Base-by-base conservation (phyloP, 2,113 vertebrate species). In the Ranitomeya variabilis region DNA sequence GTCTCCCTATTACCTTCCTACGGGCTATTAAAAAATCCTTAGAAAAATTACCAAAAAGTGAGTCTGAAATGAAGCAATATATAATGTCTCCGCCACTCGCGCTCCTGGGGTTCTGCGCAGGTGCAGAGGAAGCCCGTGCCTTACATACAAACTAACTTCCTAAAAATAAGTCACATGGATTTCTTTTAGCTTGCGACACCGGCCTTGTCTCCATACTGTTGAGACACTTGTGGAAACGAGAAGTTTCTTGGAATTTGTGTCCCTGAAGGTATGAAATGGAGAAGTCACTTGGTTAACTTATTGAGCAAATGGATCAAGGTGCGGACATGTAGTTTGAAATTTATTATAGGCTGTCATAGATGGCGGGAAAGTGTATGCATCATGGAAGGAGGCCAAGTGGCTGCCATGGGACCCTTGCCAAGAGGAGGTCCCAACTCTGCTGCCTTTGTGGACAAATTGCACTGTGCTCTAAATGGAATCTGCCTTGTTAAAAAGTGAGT, bases 191-290 rank as follows among this genome's bases (percentile, higher is more conserved):
- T 64, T 57, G 13, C 52, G 19, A 37, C 59, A 82, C 80, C 15
- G 19, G 3, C 19, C 7, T 16, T 37, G 60, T n/a, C 31, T 54
- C 62, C 2, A 7, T 67, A 14, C 14, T 37, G 3, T 67, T 51
- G 78, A 31, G 78, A 59, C 78, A 80, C 13, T 15, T 23, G 14
- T 0, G 79, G 37, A 2, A 45, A 45, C 79, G 23, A 13, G 23
- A 19, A 8, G 12, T 54, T 83, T 83, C 31, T 45, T 23, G 6
- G 60, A 3, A 37, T 2, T 21, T 2, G 11, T 16, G 55, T 16
- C 55, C 31, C 79, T 16, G 80, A 83, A 18, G 54, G 78, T 31
- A 18, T 19, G 14, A 67, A 83, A 83, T 67, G 45, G 13, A 83
- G 80, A 67, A 67, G 37, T 23, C 0, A 67, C 23, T 19, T 52